phyloP scores from a whole-genome alignment of 2,888 invertebrate genomes.

The Abrostola triplasia region DNA sequence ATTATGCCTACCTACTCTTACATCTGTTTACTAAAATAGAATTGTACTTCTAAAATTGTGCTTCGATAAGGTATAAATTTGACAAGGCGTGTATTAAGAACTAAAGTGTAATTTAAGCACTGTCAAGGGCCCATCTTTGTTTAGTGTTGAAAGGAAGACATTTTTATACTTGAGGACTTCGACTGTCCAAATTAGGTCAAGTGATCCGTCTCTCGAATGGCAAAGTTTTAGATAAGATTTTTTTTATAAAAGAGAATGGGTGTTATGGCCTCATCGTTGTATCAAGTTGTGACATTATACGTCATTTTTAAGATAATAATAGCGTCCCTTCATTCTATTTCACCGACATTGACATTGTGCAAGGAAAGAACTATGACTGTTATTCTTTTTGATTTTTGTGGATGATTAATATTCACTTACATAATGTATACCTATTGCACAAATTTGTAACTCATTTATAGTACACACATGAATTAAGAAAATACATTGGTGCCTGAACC shows the following conservation, averaged over 20 bases:
- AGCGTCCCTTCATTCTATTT: too few relatives aligned
- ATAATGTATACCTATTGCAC: too few relatives aligned
- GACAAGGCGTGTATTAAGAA: not conserved
- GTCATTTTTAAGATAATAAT: not conserved
- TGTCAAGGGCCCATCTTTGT: not conserved
- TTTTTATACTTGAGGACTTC: conserved; percentile 16
- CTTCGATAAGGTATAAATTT: not conserved
- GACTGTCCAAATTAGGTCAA: conserved; percentile 31
- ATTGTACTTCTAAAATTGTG: not conserved
- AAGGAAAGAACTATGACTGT: too few relatives aligned
- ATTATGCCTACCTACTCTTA: not conserved
- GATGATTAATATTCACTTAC: too few relatives aligned
- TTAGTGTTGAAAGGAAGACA: conserved; percentile 11
- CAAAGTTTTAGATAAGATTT: conserved; percentile 10
- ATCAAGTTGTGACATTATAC: not conserved
- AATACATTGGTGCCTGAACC: too few relatives aligned
- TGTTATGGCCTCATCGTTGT: not conserved
- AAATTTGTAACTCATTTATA: too few relatives aligned
- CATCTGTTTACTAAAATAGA: too few relatives aligned
- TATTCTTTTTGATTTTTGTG: too few relatives aligned
- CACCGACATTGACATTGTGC: too few relatives aligned
- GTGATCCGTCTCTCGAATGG: conserved; percentile 1
- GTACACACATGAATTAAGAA: too few relatives aligned
- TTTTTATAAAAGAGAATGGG: not conserved
- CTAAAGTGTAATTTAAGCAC: not conserved